These are phyloP conservation scores for Acronicta psi DNA, from an alignment of 2,888 invertebrate genomes.

Conservation along the genomic window DNA sequence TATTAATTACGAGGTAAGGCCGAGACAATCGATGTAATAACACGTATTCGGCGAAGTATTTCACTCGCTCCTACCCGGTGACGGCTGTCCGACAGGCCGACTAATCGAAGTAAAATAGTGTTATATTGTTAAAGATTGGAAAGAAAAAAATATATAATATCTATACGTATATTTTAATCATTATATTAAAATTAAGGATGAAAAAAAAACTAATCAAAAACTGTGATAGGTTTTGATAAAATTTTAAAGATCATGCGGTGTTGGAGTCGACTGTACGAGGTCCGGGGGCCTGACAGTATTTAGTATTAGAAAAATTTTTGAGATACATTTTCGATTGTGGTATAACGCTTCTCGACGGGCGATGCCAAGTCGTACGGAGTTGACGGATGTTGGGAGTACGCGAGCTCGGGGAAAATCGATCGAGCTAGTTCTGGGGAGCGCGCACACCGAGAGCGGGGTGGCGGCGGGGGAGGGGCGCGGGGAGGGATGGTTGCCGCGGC, in stretches of 20 bases:
- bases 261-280: conserved; percentile 59
- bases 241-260: conserved; percentile 80
- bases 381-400: conserved; percentile 49
- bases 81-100: conserved; percentile 62
- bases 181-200: conserved; percentile 88
- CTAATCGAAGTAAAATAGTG: conserved; percentile 85
- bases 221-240: conserved; percentile 90
- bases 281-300: conserved; percentile 58
- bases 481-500: conserved; percentile 39
- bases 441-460: conserved; percentile 54
- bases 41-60: conserved; percentile 2
- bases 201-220: conserved; percentile 87
- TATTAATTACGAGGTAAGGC: conserved; percentile 64
- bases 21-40: conserved; percentile 36
- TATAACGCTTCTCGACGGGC: conserved; percentile 50
- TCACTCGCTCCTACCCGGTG: conserved; percentile 47
- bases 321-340: conserved; percentile 75
- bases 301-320: conserved; percentile 79
- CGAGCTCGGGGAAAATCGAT: conserved; percentile 56
- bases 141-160: conserved; percentile 83
- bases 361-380: conserved; percentile 51
- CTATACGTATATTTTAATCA: conserved; percentile 89
- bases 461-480: conserved; percentile 58
- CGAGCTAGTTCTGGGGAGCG: conserved; percentile 59
- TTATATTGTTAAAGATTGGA: conserved; percentile 88